A percentile compares a stretch with the other conserved stretches of the same genome.
These are phyloP conservation scores for Drosophila setifemur DNA, from an alignment of 1,140 invertebrate species.

Conservation along the genomic window DNA sequence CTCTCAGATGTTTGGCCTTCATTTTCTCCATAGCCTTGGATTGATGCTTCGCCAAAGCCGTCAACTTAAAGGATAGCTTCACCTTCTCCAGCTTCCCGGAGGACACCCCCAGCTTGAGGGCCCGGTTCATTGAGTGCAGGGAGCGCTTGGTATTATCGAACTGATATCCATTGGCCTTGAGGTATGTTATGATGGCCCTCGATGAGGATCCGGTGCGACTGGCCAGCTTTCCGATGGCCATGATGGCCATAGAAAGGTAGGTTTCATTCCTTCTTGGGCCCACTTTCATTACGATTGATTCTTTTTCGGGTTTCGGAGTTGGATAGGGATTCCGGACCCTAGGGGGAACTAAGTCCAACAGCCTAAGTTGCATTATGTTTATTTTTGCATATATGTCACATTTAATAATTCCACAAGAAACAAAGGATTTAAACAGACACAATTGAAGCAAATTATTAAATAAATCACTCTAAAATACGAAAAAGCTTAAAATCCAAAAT, in stretches of 20 bases:
- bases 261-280: neutral
- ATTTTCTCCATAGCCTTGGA: neutral
- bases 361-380: too few relatives aligned
- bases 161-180: neutral
- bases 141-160: neutral
- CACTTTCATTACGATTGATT: neutral
- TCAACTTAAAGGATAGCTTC: neutral
- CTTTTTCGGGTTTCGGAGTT: neutral
- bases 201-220: neutral
- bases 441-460: too few relatives aligned
- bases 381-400: too few relatives aligned
- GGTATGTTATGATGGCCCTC: neutral
- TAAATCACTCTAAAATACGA: too few relatives aligned
- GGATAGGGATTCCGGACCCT: neutral
- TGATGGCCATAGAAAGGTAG: neutral
- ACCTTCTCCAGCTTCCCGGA: neutral
- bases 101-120: neutral
- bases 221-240: neutral
- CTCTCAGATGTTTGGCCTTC: neutral
- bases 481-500: too few relatives aligned
- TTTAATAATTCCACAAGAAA: too few relatives aligned
- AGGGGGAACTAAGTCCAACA: too few relatives aligned
- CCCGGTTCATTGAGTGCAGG: neutral
- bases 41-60: neutral
- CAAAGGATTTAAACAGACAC: too few relatives aligned